Evolutionary conservation across 2,113 vertebrate species (phyloP).

Genomic region (Astur gentilis): DNA sequence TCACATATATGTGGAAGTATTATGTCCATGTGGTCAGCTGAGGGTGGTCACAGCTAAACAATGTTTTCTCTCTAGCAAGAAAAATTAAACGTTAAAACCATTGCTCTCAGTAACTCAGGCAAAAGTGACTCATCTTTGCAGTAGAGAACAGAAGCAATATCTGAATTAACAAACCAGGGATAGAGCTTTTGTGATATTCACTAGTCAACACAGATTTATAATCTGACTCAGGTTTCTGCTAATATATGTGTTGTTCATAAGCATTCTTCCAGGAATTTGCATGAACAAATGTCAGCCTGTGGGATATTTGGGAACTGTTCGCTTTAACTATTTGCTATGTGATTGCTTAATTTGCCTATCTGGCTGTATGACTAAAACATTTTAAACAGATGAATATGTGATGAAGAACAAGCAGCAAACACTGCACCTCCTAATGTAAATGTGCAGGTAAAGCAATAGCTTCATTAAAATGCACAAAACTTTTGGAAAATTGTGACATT

Average conservation of each 20-base stretch:
- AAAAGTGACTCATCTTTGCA: not conserved
- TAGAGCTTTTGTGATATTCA: not conserved
- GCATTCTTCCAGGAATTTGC: not conserved
- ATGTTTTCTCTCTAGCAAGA: not conserved
- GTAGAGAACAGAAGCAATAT: not conserved
- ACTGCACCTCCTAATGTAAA: not conserved
- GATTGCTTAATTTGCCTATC: not conserved
- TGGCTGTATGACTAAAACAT: not conserved
- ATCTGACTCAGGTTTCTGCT: not conserved
- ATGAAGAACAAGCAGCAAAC: not conserved
- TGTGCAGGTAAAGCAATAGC: not conserved
- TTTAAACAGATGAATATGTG: not conserved
- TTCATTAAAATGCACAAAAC: not conserved
- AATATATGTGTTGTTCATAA: not conserved
- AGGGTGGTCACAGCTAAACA: not conserved
- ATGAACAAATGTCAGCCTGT: not conserved
- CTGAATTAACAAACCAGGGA: not conserved
- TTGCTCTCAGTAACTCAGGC: not conserved
- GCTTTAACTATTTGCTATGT: not conserved
- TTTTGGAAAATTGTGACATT: not conserved
- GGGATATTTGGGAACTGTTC: not conserved
- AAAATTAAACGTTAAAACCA: not conserved
- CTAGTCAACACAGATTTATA: not conserved
- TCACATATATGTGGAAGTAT: not conserved
- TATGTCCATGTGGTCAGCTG: not conserved